phyloP scores from a whole-genome alignment of 2,888 invertebrate species.

The Ennomos erosarius region DNA sequence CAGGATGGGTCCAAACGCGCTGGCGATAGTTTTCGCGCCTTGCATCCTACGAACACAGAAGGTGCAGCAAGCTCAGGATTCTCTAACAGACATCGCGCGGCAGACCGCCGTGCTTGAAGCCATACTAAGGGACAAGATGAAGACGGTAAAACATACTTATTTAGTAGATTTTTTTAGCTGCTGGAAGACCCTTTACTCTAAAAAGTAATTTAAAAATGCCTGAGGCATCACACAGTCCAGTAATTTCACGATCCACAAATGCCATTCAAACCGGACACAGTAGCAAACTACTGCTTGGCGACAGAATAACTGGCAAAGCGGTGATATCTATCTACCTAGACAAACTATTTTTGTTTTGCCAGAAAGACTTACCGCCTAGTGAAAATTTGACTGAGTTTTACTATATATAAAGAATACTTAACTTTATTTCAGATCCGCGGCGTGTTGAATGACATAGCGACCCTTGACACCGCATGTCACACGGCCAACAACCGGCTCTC shows the following conservation, averaged over 20 bases:
- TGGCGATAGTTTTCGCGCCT: conserved; percentile 98
- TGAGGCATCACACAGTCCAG: no score
- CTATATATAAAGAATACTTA: no score
- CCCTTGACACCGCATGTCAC: conserved; percentile 93
- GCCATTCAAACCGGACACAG: no score
- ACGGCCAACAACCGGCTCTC: conserved; percentile 93
- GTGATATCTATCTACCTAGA: no score
- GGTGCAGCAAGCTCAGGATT: conserved; percentile 95
- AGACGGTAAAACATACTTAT: conserved; percentile 61
- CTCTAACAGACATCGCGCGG: conserved; percentile 94
- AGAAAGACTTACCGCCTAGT: neutral
- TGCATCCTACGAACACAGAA: conserved; percentile 96
- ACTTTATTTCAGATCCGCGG: conserved; percentile 88
- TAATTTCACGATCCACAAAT: no score
- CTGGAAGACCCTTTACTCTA: no score
- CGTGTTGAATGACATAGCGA: conserved; percentile 95
- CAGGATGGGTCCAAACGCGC: conserved; percentile 95
- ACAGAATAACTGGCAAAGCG: no score
- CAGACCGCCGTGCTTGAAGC: conserved; percentile 96
- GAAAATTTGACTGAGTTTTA: neutral
- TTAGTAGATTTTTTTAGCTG: no score
- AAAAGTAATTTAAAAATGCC: no score
- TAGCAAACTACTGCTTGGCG: no score
- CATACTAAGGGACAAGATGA: conserved; percentile 94
- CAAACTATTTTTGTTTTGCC: no score